Conservation (phyloP, 2,797 vertebrate genomes). For the Synaphobranchus kaupii region DNA sequence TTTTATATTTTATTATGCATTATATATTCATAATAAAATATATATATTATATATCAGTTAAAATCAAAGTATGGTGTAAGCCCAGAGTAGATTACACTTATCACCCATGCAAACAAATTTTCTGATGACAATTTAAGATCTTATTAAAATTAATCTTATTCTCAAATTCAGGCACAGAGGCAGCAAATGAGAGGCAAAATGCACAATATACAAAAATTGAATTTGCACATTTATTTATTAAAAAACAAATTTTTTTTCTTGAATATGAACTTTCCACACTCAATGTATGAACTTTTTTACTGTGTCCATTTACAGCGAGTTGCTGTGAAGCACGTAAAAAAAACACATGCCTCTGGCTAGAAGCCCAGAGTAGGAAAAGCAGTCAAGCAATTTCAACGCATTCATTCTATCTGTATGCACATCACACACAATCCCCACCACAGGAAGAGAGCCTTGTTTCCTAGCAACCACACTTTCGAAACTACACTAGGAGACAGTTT, state of each 20-base stretch:
- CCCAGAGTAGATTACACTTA: too few species aligned
- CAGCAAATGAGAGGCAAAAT: neutral
- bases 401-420: conserved; percentile 64
- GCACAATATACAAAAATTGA: conserved; percentile 30
- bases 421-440: conserved; percentile 80
- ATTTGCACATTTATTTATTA: conserved; percentile 83
- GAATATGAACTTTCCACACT: conserved; percentile 78
- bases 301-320: conserved; percentile 73
- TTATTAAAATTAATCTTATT: too few species aligned
- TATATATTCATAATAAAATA: too few species aligned
- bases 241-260: conserved; percentile 83
- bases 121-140: too few species aligned
- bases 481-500: conserved; percentile 63
- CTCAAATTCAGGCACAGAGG: neutral
- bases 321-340: conserved; percentile 66
- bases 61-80: too few species aligned
- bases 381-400: conserved; percentile 75
- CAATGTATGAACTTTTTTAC: conserved; percentile 78
- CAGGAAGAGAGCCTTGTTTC: conserved; percentile 74
- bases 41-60: too few species aligned
- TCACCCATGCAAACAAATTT: too few species aligned
- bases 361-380: conserved; percentile 80
- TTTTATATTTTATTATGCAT: too few species aligned
- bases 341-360: conserved; percentile 75
- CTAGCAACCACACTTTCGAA: conserved; percentile 74